Percentiles rank a stretch among this genome's conserved stretches.
Conservation (phyloP, 1,140 invertebrate species). For the Cecropterus lyciades region DNA sequence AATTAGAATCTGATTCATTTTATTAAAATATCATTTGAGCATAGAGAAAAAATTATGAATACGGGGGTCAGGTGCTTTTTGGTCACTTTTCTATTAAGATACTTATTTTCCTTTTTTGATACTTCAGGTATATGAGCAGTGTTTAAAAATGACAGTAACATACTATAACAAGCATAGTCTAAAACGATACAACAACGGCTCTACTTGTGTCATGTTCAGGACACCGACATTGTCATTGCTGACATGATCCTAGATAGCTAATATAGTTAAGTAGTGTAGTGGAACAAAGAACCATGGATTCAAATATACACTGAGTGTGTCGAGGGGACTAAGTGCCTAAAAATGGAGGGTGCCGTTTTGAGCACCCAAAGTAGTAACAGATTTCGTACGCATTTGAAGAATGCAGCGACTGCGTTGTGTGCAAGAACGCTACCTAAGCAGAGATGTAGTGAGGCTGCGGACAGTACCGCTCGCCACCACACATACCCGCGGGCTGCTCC, state of each 20-base stretch:
- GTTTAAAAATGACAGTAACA: slow-evolving; percentile 11
- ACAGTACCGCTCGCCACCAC: slow-evolving; percentile 62
- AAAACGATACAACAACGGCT: slow-evolving; percentile 13
- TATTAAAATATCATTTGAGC: not conserved
- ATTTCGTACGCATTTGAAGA: slow-evolving; percentile 77
- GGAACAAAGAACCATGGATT: slow-evolving; percentile 59
- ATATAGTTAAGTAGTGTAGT: slow-evolving; percentile 48
- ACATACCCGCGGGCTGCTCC: slow-evolving; percentile 78
- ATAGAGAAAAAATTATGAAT: not conserved
- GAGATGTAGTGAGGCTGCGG: slow-evolving; percentile 57
- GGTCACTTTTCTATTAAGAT: not conserved
- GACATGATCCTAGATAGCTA: slow-evolving; percentile 32
- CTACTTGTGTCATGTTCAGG: slow-evolving; percentile 1
- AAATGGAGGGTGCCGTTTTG: slow-evolving; percentile 81
- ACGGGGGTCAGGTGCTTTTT: slow-evolving; percentile 3
- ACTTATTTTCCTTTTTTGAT: not conserved
- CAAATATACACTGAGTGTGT: slow-evolving; percentile 65
- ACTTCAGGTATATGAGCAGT: slow-evolving; percentile 11
- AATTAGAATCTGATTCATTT: slow-evolving; percentile 12
- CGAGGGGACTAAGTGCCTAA: slow-evolving; percentile 42
- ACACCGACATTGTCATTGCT: slow-evolving; percentile 4
- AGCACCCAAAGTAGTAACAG: slow-evolving; percentile 71
- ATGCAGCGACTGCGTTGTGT: slow-evolving; percentile 77
- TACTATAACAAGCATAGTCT: not conserved
- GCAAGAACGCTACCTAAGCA: slow-evolving; percentile 73